Evolutionary conservation across 2,113 vertebrate genomes (phyloP), one percentile per base, ranked within the genome.

Genomic region (Nyctibius bracteatus): DNA sequence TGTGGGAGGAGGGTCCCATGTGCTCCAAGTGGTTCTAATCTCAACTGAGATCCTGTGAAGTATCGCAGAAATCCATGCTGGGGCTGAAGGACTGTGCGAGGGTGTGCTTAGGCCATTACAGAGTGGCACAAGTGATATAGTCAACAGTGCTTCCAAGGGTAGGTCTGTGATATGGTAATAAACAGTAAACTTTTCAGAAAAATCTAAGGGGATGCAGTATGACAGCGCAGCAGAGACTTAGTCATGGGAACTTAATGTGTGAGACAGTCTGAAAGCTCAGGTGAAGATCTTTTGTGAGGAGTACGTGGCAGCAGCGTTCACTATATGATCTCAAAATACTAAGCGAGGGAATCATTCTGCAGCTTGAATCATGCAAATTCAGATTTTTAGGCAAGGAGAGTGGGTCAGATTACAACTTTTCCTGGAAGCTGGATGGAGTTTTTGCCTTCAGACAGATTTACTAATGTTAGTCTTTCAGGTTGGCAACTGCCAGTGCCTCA

Each of bases 301-400:
- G 1, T n/a, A 14, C 2, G 2, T 67, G 52, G 13, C 31, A 80
- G 17, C 46, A 71, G 27, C 0, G 0, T 52, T 55, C 30, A 14
- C 14, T 25, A 0, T 10, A 5, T 31, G 8, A 58, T 37, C n/a
- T 89, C n/a, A 58, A 41, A 87, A 62, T 57, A 52, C 28, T 24
- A 3, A 58, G 8, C 10, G 23, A 44, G 9, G 35, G 28, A 51
- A 33, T 49, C 1, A 6, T 49, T 82, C 24, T 4, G 0, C 24
- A 27, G 4, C 43, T 78, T 51, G 44, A 81, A 73, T 47, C 7
- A 12, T 6, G 9, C 33, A 27, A 25, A 5, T 88, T 70, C 12
- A 39, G 8, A 57, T 57, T 47, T 59, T 81, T 71, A 49, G 46
- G 10, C 24, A 30, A 82, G 62, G 24, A 7, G 2, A 3, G 5